These are phyloP conservation scores for Pachyramphus minor DNA, from an alignment of 2,113 vertebrate genomes.

Conservation along the genomic window DNA sequence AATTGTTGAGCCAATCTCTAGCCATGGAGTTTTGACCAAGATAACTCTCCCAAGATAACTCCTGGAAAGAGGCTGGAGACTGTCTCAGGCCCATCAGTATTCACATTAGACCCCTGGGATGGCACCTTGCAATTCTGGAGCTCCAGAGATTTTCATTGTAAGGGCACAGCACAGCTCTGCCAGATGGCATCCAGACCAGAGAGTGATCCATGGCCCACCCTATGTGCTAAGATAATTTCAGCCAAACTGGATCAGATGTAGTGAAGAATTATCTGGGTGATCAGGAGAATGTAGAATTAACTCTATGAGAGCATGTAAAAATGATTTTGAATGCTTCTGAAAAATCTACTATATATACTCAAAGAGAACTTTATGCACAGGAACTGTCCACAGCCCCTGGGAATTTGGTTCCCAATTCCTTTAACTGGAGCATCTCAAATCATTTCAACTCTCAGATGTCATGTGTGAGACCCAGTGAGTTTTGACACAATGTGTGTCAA, in stretches of 20 bases:
- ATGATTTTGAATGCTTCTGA: background rate
- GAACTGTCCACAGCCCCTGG: background rate
- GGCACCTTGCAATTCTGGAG: background rate
- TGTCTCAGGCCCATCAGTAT: background rate
- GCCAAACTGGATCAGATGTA: background rate
- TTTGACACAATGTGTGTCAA: slow-evolving; percentile 5
- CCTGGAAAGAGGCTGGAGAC: background rate
- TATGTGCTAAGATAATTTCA: background rate
- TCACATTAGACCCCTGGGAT: background rate
- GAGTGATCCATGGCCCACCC: background rate
- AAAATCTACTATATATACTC: background rate
- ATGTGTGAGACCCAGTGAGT: background rate
- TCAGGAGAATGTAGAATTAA: background rate
- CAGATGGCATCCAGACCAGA: background rate
- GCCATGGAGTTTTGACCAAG: background rate
- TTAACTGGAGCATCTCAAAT: slow-evolving; percentile 1
- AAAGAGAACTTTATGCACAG: background rate
- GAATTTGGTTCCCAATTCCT: background rate
- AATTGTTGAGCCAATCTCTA: background rate
- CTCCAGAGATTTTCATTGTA: background rate
- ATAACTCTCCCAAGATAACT: background rate
- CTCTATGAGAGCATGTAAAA: background rate
- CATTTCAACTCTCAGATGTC: slow-evolving; percentile 19
- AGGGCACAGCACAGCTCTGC: background rate
- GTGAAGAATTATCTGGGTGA: background rate